A percentile compares a stretch with the other conserved stretches of the same genome.
phyloP scores from a whole-genome alignment of 2,888 invertebrate species.

The Fissipunctia ypsillon region DNA sequence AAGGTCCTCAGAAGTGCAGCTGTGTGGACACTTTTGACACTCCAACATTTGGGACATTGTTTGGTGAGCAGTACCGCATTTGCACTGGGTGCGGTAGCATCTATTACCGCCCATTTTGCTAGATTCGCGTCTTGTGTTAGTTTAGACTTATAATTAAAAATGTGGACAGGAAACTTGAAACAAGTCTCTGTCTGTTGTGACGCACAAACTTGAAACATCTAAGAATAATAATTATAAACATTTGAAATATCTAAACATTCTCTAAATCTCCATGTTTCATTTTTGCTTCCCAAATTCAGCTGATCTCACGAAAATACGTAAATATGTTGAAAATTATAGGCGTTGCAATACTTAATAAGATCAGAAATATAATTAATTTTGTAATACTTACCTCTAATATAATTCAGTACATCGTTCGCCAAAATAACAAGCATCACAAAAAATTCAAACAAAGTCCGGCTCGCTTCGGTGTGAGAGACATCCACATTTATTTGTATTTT shows the following conservation, averaged over 20 bases:
- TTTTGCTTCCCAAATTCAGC: background rate
- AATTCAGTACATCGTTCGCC: background rate
- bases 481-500: slow-evolving; percentile 83
- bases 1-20: background rate
- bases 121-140: background rate
- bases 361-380: background rate
- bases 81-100: background rate
- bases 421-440: background rate
- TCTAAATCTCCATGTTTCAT: background rate
- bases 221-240: background rate
- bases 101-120: background rate
- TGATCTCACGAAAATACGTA: background rate
- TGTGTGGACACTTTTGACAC: background rate
- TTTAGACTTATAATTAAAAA: background rate
- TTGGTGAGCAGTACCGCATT: background rate
- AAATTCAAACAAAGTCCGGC: slow-evolving; percentile 4
- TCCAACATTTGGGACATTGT: background rate
- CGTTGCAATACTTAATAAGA: background rate
- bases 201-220: background rate
- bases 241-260: background rate
- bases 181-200: background rate
- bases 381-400: background rate
- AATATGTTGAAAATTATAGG: background rate
- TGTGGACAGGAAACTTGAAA: too few relatives aligned
- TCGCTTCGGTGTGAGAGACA: slow-evolving; percentile 75